These are phyloP conservation scores for Propithecus deckenii DNA, from an alignment of 2,797 vertebrate genomes.

Conservation along the genomic window DNA sequence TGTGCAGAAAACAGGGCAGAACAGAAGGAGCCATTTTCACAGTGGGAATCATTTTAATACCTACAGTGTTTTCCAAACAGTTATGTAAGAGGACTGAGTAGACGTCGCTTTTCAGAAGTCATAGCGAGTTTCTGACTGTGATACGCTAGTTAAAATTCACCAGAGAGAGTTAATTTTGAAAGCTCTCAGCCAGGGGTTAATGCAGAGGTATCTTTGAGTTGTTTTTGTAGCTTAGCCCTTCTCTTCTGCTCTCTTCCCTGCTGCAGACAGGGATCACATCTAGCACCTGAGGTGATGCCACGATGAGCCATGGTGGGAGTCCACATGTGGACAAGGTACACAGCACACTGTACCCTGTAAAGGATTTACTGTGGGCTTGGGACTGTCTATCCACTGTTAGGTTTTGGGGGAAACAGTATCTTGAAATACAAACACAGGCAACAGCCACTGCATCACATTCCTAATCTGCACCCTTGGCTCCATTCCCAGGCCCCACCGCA, in stretches of 20 bases:
- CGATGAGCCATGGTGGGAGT: neutral
- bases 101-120: conserved; percentile 39
- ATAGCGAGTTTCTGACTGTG: conserved; percentile 62
- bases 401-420: neutral
- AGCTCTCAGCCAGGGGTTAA: conserved; percentile 63
- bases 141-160: conserved; percentile 73
- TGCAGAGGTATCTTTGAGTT: conserved; percentile 36
- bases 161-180: conserved; percentile 72
- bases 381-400: neutral
- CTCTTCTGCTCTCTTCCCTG: neutral
- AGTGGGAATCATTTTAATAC: conserved; percentile 77
- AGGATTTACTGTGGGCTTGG: neutral
- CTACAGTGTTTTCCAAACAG: conserved; percentile 74
- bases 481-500: neutral
- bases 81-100: conserved; percentile 66
- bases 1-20: conserved; percentile 56
- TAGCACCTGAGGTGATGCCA: neutral
- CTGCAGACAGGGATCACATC: neutral
- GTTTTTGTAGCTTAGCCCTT: neutral
- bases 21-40: conserved; percentile 73
- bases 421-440: neutral
- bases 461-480: neutral
- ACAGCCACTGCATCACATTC: neutral
- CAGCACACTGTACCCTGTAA: neutral
- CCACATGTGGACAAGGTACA: neutral